Evolutionary conservation across 2,888 invertebrate species (phyloP).

Genomic region (Stenurella melanura): DNA sequence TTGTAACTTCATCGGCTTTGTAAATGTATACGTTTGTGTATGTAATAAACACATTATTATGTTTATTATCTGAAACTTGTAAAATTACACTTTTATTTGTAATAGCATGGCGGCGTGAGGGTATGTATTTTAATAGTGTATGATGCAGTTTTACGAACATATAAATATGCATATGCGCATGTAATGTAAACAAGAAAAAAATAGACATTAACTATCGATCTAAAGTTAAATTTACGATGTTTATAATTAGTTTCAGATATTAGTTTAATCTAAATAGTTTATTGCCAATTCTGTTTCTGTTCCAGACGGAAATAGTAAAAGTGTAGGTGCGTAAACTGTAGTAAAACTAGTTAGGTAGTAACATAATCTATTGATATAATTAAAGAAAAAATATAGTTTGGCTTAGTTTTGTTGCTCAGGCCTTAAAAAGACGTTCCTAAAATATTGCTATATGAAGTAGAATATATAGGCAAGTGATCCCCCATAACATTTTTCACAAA

Average conservation of each 20-base stretch:
- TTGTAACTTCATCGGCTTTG: neutral
- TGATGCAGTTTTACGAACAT: neutral
- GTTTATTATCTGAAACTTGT: neutral
- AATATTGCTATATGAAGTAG: too few species aligned
- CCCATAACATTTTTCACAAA: too few species aligned
- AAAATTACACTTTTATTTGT: neutral
- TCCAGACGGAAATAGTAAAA: conserved; percentile 20
- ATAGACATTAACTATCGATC: conserved; percentile 7
- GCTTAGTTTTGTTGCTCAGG: neutral
- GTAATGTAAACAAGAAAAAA: conserved; percentile 1
- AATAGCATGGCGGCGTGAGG: neutral
- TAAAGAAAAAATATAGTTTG: conserved; percentile 12
- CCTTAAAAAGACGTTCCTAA: too few species aligned
- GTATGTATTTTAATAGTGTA: conserved; percentile 12
- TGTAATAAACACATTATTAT: neutral
- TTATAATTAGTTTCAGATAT: conserved; percentile 27
- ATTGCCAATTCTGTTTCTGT: conserved; percentile 5
- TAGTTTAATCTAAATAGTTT: conserved; percentile 22
- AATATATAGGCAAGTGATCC: too few species aligned
- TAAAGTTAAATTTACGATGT: conserved; percentile 28
- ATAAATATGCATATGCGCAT: conserved; percentile 3
- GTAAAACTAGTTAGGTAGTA: conserved; percentile 8
- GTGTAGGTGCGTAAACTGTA: conserved; percentile 18
- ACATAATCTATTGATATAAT: neutral
- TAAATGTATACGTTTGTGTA: neutral